A percentile compares a stretch with the other conserved stretches of the same genome.
phyloP scores from a whole-genome alignment of 2,888 invertebrate species.

The Rhogogaster chlorosoma region DNA sequence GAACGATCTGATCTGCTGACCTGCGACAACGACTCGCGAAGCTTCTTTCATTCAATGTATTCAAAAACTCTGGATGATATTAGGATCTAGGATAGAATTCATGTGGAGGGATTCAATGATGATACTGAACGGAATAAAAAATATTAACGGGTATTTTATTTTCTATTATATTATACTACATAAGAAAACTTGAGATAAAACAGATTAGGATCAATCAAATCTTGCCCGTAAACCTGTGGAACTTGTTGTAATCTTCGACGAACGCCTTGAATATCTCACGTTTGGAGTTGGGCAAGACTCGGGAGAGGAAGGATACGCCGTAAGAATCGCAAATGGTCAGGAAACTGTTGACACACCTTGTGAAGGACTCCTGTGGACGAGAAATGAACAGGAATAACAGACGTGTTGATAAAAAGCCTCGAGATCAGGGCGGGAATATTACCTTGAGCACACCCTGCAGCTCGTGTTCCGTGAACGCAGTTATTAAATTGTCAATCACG shows the following conservation, averaged over 20 bases:
- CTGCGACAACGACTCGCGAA: background rate
- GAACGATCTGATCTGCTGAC: background rate
- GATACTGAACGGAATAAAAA: background rate
- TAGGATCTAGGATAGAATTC: background rate
- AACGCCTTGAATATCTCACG: constrained; percentile 71
- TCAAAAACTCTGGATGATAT: background rate
- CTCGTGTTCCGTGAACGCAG: constrained; percentile 64
- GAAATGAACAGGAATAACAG: constrained; percentile 30
- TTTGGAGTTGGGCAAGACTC: constrained; percentile 67
- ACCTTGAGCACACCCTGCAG: constrained; percentile 69
- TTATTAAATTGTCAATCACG: constrained; percentile 70
- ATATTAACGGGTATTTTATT: background rate
- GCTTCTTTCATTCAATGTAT: background rate
- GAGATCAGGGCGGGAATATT: constrained; percentile 47
- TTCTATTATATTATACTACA: background rate
- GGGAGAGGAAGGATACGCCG: constrained; percentile 67
- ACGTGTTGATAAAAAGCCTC: constrained; percentile 11
- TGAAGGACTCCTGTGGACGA: constrained; percentile 64
- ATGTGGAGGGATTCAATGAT: background rate
- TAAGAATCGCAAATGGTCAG: constrained; percentile 72
- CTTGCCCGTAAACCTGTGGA: constrained; percentile 73
- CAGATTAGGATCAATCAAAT: constrained; percentile 67
- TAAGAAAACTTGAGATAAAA: background rate
- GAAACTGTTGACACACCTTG: constrained; percentile 67
- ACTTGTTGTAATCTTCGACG: constrained; percentile 70